Conservation (phyloP, 2,888 invertebrate species). For the Spisula subtruncata region DNA sequence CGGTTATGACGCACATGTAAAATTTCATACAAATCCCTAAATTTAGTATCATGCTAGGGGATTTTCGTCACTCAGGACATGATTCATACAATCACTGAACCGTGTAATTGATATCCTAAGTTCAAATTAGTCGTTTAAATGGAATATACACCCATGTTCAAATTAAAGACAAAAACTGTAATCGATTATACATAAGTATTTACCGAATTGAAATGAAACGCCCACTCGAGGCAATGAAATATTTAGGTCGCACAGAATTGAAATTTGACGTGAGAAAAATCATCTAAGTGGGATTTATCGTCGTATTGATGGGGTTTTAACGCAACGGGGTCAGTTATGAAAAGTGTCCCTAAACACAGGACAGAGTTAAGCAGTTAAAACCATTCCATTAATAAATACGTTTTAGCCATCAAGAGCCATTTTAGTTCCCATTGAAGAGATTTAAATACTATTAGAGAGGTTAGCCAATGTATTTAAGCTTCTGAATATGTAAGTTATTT, state of each 20-base stretch:
- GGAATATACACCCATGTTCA: neutral
- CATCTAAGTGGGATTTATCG: neutral
- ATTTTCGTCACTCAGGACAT: neutral
- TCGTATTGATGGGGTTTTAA: neutral
- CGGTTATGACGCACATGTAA: neutral
- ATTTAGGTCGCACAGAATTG: neutral
- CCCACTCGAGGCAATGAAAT: neutral
- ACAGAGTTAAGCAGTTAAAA: neutral
- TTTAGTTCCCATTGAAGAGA: neutral
- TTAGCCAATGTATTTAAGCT: conserved; percentile 13
- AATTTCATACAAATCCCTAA: neutral
- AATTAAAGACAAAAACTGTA: neutral
- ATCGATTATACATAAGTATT: neutral
- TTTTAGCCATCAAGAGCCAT: neutral
- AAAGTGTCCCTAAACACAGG: neutral
- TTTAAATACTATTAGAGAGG: conserved; percentile 27
- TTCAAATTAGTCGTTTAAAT: neutral
- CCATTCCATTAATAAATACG: neutral
- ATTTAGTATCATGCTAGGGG: neutral
- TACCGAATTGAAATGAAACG: neutral
- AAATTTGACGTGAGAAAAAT: neutral
- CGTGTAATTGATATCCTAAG: neutral
- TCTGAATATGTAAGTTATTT: neutral
- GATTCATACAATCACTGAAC: neutral
- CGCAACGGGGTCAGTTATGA: neutral